Conservation (phyloP, 35 echinoderm and acorn worm genomes). For the Eucidaris tribuloides region DNA sequence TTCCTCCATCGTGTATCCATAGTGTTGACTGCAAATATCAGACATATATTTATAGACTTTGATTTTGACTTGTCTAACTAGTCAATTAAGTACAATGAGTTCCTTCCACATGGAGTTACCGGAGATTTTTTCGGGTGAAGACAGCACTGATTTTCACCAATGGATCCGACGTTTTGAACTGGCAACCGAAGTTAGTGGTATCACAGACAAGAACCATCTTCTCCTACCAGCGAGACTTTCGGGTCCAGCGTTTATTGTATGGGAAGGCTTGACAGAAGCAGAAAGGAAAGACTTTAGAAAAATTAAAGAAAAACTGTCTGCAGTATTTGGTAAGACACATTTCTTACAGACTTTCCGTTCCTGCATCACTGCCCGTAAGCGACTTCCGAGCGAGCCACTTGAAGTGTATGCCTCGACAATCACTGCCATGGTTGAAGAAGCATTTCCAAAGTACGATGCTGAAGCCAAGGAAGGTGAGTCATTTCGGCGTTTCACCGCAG, state of each 20-base stretch:
- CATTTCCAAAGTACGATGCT: neutral
- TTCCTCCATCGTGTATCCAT: too few relatives aligned
- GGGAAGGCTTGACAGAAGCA: neutral
- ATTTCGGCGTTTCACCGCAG: neutral
- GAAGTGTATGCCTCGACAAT: neutral
- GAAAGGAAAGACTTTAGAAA: neutral
- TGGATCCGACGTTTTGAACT: slow-evolving; percentile 18
- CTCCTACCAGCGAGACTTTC: neutral
- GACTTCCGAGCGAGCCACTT: neutral
- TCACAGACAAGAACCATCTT: neutral
- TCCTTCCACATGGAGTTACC: neutral
- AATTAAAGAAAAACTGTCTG: slow-evolving; percentile 1
- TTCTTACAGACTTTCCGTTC: neutral
- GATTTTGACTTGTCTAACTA: neutral
- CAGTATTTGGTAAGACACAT: neutral
- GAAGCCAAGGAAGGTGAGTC: neutral
- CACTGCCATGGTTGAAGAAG: neutral
- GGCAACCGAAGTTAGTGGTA: neutral
- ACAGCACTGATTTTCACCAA: neutral
- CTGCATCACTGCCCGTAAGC: neutral
- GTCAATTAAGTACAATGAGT: neutral
- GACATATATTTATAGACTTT: neutral
- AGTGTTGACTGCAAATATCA: too few relatives aligned
- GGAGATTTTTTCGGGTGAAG: neutral
- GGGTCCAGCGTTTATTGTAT: neutral